Evolutionary conservation across 2,888 invertebrate genomes (phyloP).

Genomic region (Myopa tessellatipennis): DNA sequence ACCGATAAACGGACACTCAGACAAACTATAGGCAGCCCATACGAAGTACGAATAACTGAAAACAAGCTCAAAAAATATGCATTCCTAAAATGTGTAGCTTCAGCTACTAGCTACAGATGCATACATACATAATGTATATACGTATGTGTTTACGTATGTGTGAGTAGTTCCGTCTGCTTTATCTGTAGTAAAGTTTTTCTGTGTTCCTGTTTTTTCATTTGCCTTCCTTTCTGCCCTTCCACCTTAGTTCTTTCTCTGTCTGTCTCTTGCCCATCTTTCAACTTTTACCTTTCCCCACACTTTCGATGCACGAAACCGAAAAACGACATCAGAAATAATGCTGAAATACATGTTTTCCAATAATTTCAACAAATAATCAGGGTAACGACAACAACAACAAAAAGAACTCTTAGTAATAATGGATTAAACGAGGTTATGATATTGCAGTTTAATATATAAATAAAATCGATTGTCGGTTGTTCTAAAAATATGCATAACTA

Average conservation of each 20-base stretch:
- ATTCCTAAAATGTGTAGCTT: neutral
- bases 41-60: constrained; percentile 9
- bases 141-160: neutral
- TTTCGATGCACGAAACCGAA: neutral
- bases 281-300: neutral
- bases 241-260: no score
- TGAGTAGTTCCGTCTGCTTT: neutral
- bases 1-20: neutral
- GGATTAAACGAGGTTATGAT: constrained; percentile 33
- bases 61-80: neutral
- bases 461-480: constrained; percentile 23
- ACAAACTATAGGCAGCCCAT: neutral
- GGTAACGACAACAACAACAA: constrained; percentile 24
- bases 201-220: no score
- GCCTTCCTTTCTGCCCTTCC: no score
- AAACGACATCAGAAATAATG: neutral
- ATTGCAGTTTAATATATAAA: constrained; percentile 33
- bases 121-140: no score
- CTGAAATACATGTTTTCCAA: constrained; percentile 18
- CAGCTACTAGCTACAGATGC: neutral
- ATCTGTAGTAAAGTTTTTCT: neutral
- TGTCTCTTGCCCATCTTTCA: neutral
- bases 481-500: neutral
- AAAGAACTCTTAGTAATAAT: constrained; percentile 1
- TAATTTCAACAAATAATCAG: constrained; percentile 21